Evolutionary conservation across 2,113 vertebrate species (phyloP).

Genomic region (Martes martes): DNA sequence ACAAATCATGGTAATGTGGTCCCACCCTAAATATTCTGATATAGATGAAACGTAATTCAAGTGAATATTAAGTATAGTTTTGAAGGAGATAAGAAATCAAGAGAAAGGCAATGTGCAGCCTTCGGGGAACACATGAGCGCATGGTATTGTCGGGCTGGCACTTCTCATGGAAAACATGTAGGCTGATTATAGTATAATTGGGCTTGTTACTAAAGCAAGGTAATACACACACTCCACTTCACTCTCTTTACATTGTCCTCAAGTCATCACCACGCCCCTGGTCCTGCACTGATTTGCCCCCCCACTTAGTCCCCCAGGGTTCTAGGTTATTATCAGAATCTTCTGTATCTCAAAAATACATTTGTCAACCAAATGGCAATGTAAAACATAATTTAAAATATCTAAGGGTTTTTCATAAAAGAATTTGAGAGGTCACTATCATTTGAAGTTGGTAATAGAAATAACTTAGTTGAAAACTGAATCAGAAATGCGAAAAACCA

Average conservation of each 20-base stretch:
- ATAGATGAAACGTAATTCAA: neutral
- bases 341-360: neutral
- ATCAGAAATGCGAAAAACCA: neutral
- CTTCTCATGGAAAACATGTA: neutral
- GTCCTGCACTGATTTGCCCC: neutral
- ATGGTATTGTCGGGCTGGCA: neutral
- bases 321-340: neutral
- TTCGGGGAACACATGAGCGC: neutral
- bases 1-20: neutral
- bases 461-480: conserved; percentile 18
- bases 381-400: neutral
- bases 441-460: neutral
- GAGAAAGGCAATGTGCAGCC: neutral
- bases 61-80: neutral
- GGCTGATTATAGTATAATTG: neutral
- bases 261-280: neutral
- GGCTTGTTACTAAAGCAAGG: neutral
- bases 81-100: neutral
- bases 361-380: neutral
- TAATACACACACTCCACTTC: neutral
- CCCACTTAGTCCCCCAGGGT: neutral
- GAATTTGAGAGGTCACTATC: neutral
- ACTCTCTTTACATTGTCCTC: neutral
- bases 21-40: conserved; percentile 3
- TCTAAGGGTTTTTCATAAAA: neutral